Evolutionary conservation across 92 coral and sea anemone genomes (phyloP), one percentile per base, ranked within the genome.

Genomic region (Heliopora coerulea): DNA sequence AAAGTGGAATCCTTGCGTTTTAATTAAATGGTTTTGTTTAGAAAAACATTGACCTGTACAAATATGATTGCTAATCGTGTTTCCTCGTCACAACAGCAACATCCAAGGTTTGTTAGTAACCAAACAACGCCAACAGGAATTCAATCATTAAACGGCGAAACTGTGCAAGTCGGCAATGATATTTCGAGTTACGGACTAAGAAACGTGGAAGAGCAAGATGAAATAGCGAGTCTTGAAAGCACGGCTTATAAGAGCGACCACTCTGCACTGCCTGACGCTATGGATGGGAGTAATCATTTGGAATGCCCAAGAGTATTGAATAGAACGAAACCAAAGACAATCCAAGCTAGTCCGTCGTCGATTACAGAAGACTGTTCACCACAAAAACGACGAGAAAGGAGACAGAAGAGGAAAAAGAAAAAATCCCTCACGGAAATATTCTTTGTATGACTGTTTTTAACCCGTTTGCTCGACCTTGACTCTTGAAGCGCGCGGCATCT

Each of bases 381-480:
- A 34, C 77, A 70, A 39, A 70, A 70, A 52, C 77, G 77, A 35
- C 77, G 77, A 7, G 77, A 70, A 34, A 70, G 25, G 58, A 70
- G 77, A 21, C 77, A 70, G 63, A 70, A 70, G 35, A 70, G 62
- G 32, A 70, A 54, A 54, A 70, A 70, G 33, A 56, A 57, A 70
- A 70, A 70, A 70, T 70, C 77, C 8, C 77, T 70, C 7, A 54
- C 32, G 62, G 77, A 70, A 70, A 70, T 70, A 23, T 70, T 70
- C 41, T 70, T 70, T 9, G 77, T 70, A 3, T 70, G 77, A 70
- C n/a, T n/a, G n/a, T n/a, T n/a, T n/a, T n/a, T n/a, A n/a, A n/a
- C n/a, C n/a, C n/a, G n/a, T n/a, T n/a, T n/a, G n/a, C n/a, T n/a
- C n/a, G n/a, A n/a, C n/a, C n/a, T n/a, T n/a, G n/a, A n/a, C n/a